These are phyloP conservation scores for Euura lappo DNA, from an alignment of 1,140 invertebrate genomes.

Conservation along the genomic window DNA sequence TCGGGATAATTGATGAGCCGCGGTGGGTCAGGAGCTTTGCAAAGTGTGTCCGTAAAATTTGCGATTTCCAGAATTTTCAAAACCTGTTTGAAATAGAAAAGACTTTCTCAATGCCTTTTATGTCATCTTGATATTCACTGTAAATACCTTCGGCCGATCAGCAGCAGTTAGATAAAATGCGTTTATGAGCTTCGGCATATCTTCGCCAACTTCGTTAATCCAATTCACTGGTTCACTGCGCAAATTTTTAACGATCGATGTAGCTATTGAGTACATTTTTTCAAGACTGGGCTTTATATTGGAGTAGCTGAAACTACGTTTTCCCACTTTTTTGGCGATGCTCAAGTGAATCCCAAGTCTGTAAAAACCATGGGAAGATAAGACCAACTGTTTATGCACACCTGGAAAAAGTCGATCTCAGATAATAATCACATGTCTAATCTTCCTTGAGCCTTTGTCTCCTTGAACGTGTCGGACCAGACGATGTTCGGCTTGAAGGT, in stretches of 20 bases:
- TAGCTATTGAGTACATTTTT: slow-evolving; percentile 44
- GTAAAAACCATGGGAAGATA: background rate
- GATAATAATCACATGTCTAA: slow-evolving; percentile 36
- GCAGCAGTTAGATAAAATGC: slow-evolving; percentile 49
- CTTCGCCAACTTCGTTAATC: slow-evolving; percentile 42
- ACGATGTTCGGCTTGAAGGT: slow-evolving; percentile 34
- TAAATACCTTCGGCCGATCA: slow-evolving; percentile 42
- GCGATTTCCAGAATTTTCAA: slow-evolving; percentile 47
- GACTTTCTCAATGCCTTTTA: background rate
- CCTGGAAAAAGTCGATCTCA: too few species aligned
- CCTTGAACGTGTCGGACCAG: slow-evolving; percentile 41
- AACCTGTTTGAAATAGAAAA: slow-evolving; percentile 28
- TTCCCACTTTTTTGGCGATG: slow-evolving; percentile 40
- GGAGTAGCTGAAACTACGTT: slow-evolving; percentile 36
- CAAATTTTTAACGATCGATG: slow-evolving; percentile 38
- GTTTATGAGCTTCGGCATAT: slow-evolving; percentile 43
- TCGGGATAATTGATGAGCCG: slow-evolving; percentile 45
- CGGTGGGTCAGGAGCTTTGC: slow-evolving; percentile 30
- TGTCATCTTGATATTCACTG: slow-evolving; percentile 13
- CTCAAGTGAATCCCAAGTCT: slow-evolving; percentile 48
- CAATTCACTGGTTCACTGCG: slow-evolving; percentile 34
- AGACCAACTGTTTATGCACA: too few species aligned
- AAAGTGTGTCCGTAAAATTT: slow-evolving; percentile 48
- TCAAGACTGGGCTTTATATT: slow-evolving; percentile 42
- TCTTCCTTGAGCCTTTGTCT: slow-evolving; percentile 39